Percentiles rank a stretch among this genome's conserved stretches.
Evolutionary conservation across 2,113 vertebrate species (phyloP).

Genomic region (Xenopus borealis): DNA sequence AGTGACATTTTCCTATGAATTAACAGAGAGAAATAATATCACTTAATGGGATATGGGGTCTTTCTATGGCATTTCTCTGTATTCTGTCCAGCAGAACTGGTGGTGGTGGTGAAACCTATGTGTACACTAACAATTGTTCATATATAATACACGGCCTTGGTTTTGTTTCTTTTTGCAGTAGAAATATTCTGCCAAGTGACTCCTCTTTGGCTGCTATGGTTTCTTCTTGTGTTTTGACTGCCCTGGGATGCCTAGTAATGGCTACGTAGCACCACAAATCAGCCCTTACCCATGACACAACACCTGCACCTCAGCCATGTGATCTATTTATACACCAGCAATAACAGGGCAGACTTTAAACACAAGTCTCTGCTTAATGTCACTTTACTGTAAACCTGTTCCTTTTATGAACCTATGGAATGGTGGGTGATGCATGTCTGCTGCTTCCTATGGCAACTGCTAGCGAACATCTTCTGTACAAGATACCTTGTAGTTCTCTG

Average conservation of each 20-base stretch:
- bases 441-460: too few relatives aligned
- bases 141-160: too few relatives aligned
- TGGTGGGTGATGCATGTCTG: neutral
- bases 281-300: neutral
- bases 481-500: too few relatives aligned
- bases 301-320: neutral
- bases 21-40: too few relatives aligned
- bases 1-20: too few relatives aligned
- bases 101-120: too few relatives aligned
- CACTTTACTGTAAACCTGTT: constrained; percentile 23
- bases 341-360: constrained; percentile 35
- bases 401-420: neutral
- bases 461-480: too few relatives aligned
- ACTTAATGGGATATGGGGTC: too few relatives aligned
- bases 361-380: constrained; percentile 25
- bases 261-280: neutral
- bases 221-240: neutral
- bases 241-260: neutral
- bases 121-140: too few relatives aligned
- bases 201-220: neutral
- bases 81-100: too few relatives aligned
- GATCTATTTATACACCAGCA: constrained; percentile 24
- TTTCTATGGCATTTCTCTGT: too few relatives aligned
- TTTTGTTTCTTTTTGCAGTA: too few relatives aligned
- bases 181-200: neutral